Evolutionary conservation across 2,797 vertebrate genomes (phyloP).

Genomic region (Gambusia yucatana): DNA sequence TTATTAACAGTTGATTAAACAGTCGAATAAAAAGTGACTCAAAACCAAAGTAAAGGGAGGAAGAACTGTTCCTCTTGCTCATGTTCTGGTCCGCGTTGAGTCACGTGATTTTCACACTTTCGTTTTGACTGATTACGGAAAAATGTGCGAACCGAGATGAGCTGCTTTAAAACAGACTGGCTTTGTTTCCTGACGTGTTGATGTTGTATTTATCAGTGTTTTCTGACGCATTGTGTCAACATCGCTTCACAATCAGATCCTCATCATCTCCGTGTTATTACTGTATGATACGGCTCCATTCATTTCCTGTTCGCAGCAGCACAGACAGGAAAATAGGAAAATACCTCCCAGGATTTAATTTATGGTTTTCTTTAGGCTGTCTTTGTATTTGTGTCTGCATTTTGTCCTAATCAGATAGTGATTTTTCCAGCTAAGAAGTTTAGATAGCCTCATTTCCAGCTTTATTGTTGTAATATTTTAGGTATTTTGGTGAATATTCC

Average conservation of each 20-base stretch:
- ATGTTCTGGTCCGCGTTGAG: background rate
- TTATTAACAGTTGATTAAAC: too few species aligned
- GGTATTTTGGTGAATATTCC: background rate
- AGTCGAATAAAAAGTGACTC: background rate
- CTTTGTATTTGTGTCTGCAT: background rate
- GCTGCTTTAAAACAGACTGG: conserved; percentile 49
- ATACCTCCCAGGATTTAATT: background rate
- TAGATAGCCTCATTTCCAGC: background rate
- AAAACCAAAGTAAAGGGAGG: background rate
- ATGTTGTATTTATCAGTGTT: conserved; percentile 62
- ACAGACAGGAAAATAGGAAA: conserved; percentile 30
- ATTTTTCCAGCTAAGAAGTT: background rate
- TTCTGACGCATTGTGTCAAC: conserved; percentile 63
- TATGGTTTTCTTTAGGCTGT: background rate
- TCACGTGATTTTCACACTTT: background rate
- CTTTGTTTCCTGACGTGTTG: conserved; percentile 43
- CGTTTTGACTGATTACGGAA: conserved; percentile 36
- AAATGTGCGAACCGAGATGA: conserved; percentile 30
- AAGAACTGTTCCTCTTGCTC: background rate
- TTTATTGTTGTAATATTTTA: background rate
- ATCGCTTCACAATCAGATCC: conserved; percentile 50
- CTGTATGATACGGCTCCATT: conserved; percentile 66
- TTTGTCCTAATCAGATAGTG: background rate
- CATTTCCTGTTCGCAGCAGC: conserved; percentile 71
- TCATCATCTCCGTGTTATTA: conserved; percentile 69